These are phyloP conservation scores for Limnephilus marmoratus DNA, from an alignment of 2,888 invertebrate genomes.

Conservation along the genomic window DNA sequence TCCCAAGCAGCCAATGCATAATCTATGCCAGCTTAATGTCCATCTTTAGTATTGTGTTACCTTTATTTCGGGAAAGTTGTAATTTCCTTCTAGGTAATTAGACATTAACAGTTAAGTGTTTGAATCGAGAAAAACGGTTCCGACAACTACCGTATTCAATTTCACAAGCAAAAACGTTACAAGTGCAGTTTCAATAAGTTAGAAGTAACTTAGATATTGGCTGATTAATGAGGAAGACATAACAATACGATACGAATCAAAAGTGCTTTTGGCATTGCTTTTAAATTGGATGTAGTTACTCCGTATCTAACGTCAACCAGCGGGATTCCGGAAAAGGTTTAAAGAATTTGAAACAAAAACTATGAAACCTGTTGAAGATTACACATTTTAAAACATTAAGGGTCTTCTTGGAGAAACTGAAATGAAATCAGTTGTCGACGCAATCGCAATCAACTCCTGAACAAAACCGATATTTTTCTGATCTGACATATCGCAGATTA, in stretches of 20 bases:
- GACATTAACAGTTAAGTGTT: neutral
- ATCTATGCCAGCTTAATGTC: constrained; percentile 18
- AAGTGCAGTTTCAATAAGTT: neutral
- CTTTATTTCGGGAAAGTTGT: neutral
- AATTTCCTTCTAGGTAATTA: neutral
- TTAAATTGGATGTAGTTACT: too few species aligned
- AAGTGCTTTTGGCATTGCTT: neutral
- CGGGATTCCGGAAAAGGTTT: too few species aligned
- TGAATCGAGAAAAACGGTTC: neutral
- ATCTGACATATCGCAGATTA: too few species aligned
- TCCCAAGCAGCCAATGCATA: constrained; percentile 26
- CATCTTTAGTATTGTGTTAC: constrained; percentile 10
- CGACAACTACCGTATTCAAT: neutral
- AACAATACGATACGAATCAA: neutral
- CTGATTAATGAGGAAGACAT: neutral
- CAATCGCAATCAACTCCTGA: too few species aligned
- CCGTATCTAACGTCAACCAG: neutral
- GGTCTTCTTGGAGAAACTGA: too few species aligned
- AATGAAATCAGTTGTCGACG: too few species aligned
- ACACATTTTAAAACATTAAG: too few species aligned
- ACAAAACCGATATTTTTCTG: too few species aligned
- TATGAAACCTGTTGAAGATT: too few species aligned
- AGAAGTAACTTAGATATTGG: neutral
- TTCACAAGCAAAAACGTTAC: neutral
- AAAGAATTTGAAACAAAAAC: too few species aligned